Base-by-base conservation (phyloP, 2,113 vertebrate genomes). In the Alexandromys fortis region DNA sequence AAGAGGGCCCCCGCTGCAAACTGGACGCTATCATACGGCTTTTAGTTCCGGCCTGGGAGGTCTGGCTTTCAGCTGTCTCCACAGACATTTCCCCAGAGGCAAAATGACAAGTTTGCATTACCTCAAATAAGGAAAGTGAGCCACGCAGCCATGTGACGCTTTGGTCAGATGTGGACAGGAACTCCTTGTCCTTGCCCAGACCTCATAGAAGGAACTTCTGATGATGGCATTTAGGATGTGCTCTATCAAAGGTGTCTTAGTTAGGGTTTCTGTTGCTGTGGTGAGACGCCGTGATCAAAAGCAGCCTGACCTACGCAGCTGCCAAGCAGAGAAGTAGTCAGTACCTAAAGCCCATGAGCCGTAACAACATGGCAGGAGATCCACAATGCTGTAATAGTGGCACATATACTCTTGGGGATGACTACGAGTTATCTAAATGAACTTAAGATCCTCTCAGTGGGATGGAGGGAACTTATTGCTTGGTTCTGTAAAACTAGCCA, bases 31-130 rank as follows among this genome's bases (percentile, higher is more conserved):
- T 63, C 81, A 38, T 42, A 16, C 76, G 70, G 65, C 55, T 45
- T 90, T 88, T 90, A 13, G 3, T 75, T 95, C 52, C 17, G 68
- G 79, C 79, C 81, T 38, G 58, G 58, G 35, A 91, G 93, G 38
- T 55, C 61, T 12, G 7, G 58, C 86, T 95, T 63, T 92, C 92
- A 33, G 67, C 81, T 93, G 42, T 94, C 89, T 77, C 70, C 52
- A 6, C 90, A 42, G 47, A 87, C 24, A 38, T 73, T 88, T 82
- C 85, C 92, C 79, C 72, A 82, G 70, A 90, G 61, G 76, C 85
- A 95, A 68, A 87, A 72, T 55, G 85, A 75, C 81, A 92, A 88
- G 81, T 94, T 97, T 65, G 63, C 68, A 28, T 77, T 77, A 47
- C 94, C 77, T 93, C 61, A 42, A 0, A 47, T 28, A 58, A 49